Base-by-base conservation (phyloP, 92 coral and sea anemone genomes). In the Anthopleura xanthogrammica region DNA sequence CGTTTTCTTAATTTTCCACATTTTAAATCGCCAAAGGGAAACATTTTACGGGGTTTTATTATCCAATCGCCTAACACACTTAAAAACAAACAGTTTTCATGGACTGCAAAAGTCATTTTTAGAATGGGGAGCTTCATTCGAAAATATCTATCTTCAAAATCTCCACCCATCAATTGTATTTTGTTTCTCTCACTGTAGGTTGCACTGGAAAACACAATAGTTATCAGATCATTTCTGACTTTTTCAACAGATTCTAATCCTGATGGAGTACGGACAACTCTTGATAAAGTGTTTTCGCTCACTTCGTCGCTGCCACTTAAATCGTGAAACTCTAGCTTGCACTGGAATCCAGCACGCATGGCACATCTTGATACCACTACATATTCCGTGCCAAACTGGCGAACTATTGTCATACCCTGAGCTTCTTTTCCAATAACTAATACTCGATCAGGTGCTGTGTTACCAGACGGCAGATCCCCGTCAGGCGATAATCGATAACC, bases 131-230 rank as follows among this genome's bases (percentile, higher is more conserved):
- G 72, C 64, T 91, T 92, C 0, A 96, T 79, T 60, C 88, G 84
- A 85, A 96, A 96, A 77, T 91, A 96, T 20, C 98, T 88, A 85
- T 96, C 99, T 89, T 96, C 99, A 85, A 94, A 96, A 80, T 96
- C 98, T 0, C 99, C 97, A 42, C 92, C 98, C 42, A 93, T 87
- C n/a, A 86, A 80, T 42, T 94, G 95, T 77, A 94, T 89, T 72
- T 86, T 87, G 41, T 94, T 95, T 77, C 94, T 94, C 72, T 96
- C 98, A 1, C 97, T 89, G 60, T 86, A 92, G 11, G 98, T 92
- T 17, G 93, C 99, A 88, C 99, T 96, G 36, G 99, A 96, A 66
- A 96, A 96, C n/a, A n/a, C n/a, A n/a, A n/a, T n/a, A n/a, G n/a
- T n/a, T n/a, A n/a, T n/a, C n/a, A n/a, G n/a, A n/a, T n/a, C n/a